A percentile compares a stretch with the other conserved stretches of the same genome.
phyloP scores from a whole-genome alignment of 2,888 invertebrate genomes.

The Myopa testacea region DNA sequence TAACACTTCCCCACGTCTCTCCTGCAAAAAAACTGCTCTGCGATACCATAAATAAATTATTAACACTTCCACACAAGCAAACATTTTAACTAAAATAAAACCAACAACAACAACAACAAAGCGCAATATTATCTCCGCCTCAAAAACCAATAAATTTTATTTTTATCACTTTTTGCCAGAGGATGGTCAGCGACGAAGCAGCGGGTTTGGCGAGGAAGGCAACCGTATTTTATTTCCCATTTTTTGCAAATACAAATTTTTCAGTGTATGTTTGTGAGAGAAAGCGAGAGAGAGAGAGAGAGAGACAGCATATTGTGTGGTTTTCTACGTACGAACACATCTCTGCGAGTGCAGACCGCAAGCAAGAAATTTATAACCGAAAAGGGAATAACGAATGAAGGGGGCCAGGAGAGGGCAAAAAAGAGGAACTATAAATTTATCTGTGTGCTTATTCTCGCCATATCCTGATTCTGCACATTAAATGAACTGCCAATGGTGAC shows the following conservation, averaged over 20 bases:
- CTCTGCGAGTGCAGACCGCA: conserved; percentile 25
- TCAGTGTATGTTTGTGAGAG: neutral
- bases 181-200: neutral
- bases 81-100: conserved; percentile 24
- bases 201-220: neutral
- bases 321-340: conserved; percentile 8
- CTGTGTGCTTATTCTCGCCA: conserved; percentile 31
- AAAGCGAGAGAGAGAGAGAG: neutral
- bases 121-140: conserved; percentile 37
- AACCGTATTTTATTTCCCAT: neutral
- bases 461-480: conserved; percentile 38
- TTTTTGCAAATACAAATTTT: neutral
- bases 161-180: conserved; percentile 40
- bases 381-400: conserved; percentile 32
- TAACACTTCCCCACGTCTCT: neutral
- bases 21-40: neutral
- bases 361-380: conserved; percentile 39
- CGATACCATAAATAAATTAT: conserved; percentile 29
- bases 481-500: conserved; percentile 39
- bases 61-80: conserved; percentile 41
- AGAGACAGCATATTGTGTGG: too few relatives aligned
- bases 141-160: conserved; percentile 42
- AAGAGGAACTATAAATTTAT: conserved; percentile 28
- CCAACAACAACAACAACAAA: conserved; percentile 17
- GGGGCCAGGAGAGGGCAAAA: neutral